Evolutionary conservation across 2,888 invertebrate species (phyloP).

Genomic region (Rosalia funebris): DNA sequence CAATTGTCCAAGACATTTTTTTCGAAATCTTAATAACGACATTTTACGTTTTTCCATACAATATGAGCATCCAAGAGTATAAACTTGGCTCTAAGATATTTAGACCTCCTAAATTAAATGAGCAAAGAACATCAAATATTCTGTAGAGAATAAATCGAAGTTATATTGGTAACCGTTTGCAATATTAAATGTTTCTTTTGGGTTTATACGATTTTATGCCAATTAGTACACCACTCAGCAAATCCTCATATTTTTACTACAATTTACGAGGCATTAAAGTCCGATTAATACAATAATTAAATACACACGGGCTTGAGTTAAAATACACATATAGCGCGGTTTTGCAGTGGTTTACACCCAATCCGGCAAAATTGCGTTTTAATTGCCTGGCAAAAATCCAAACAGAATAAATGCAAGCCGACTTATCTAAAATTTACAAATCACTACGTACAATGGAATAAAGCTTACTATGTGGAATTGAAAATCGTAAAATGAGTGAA

Average conservation of each 20-base stretch:
- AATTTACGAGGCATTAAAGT: conserved; percentile 30
- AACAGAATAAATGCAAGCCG: conserved; percentile 25
- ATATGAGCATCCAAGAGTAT: no score
- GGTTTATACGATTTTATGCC: not conserved
- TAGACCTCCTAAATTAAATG: no score
- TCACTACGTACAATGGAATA: conserved; percentile 2
- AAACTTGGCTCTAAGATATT: no score
- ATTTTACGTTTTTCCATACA: no score
- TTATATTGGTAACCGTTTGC: no score
- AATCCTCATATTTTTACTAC: conserved; percentile 23
- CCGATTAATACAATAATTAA: conserved; percentile 29
- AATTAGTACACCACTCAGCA: conserved; percentile 18
- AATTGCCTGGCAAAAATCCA: conserved; percentile 41
- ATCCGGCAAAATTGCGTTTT: conserved; percentile 29
- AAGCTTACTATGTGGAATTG: conserved; percentile 16
- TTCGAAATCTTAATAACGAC: no score
- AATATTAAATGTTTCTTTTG: no score
- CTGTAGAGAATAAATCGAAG: no score
- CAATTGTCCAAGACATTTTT: no score
- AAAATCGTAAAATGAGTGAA: not conserved
- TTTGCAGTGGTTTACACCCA: conserved; percentile 30
- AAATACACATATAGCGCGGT: conserved; percentile 36
- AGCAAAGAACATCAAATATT: no score
- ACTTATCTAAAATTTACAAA: conserved; percentile 23
- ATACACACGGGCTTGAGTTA: conserved; percentile 23